Conservation (phyloP, 37 sponge, comb jelly and placozoan species). For the Oopsacas minuta region DNA sequence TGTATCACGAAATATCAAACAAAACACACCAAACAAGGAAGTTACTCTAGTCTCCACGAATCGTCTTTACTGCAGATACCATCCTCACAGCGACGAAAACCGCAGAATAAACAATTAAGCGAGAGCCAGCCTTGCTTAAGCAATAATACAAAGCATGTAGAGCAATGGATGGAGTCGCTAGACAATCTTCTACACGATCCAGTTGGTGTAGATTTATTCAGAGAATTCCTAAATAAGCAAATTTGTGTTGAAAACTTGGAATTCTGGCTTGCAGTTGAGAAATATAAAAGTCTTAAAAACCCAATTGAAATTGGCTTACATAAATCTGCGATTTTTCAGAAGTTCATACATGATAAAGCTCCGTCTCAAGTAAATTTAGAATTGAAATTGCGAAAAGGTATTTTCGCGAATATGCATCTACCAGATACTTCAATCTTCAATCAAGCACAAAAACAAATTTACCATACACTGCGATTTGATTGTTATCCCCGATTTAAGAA, state of each 20-base stretch:
- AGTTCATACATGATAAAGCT: background rate
- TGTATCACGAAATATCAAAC: background rate
- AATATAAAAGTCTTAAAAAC: background rate
- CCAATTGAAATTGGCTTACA: background rate
- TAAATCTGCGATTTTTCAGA: slow-evolving; percentile 5
- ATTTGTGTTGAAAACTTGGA: background rate
- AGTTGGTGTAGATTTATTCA: background rate
- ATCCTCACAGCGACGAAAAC: background rate
- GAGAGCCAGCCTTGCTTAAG: background rate
- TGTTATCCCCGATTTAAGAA: slow-evolving; percentile 4
- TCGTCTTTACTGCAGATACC: background rate
- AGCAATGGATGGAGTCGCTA: background rate
- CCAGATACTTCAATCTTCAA: background rate
- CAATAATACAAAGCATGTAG: background rate
- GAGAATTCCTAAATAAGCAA: background rate
- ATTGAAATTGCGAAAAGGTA: background rate
- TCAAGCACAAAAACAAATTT: background rate
- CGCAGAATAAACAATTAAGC: background rate
- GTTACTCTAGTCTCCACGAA: slow-evolving; percentile 15
- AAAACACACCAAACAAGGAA: background rate
- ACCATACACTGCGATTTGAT: background rate
- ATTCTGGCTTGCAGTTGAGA: slow-evolving; percentile 13
- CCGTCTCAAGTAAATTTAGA: background rate
- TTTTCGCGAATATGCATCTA: background rate
- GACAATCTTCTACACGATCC: background rate